Percentiles rank a stretch among this genome's conserved stretches.
Conservation (phyloP, 1,140 invertebrate species). For the Apis mellifera region DNA sequence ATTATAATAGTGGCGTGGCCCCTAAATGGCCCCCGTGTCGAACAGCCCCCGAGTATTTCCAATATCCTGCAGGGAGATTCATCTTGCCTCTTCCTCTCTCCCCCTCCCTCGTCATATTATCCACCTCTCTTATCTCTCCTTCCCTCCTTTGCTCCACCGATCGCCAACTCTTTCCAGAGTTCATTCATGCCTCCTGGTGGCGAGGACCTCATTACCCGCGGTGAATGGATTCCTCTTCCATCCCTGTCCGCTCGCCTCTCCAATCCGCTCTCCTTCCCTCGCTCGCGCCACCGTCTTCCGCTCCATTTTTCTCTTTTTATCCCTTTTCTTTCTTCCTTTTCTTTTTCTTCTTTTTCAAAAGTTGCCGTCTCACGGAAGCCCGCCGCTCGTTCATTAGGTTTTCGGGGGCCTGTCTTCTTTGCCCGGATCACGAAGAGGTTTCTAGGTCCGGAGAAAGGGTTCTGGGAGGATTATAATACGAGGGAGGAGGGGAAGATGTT, state of each 20-base stretch:
- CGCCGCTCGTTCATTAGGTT: constrained; percentile 15
- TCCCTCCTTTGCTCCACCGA: constrained; percentile 41
- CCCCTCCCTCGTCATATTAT: not conserved
- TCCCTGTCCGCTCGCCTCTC: constrained; percentile 19
- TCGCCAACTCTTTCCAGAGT: constrained; percentile 65
- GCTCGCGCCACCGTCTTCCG: constrained; percentile 1
- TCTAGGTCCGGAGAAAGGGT: too few relatives aligned
- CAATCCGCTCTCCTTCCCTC: constrained; percentile 40
- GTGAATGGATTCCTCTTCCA: constrained; percentile 71
- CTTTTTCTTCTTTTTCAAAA: not conserved
- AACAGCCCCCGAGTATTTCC: constrained; percentile 80
- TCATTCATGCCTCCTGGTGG: constrained; percentile 78
- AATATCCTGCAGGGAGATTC: constrained; percentile 79
- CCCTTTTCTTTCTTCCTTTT: not conserved
- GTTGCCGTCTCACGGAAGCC: constrained; percentile 30
- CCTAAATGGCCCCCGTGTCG: constrained; percentile 77
- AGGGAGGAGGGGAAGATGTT: too few relatives aligned
- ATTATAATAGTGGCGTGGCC: constrained; percentile 74
- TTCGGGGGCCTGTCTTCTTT: not conserved
- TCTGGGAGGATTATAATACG: too few relatives aligned
- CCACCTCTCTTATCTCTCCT: constrained; percentile 18
- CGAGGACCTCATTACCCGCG: constrained; percentile 78
- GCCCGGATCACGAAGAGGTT: too few relatives aligned
- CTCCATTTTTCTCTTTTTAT: not conserved
- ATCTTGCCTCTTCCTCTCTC: constrained; percentile 54